These are phyloP conservation scores for Danionella dracula DNA, from an alignment of 2,797 vertebrate genomes.

Conservation along the genomic window DNA sequence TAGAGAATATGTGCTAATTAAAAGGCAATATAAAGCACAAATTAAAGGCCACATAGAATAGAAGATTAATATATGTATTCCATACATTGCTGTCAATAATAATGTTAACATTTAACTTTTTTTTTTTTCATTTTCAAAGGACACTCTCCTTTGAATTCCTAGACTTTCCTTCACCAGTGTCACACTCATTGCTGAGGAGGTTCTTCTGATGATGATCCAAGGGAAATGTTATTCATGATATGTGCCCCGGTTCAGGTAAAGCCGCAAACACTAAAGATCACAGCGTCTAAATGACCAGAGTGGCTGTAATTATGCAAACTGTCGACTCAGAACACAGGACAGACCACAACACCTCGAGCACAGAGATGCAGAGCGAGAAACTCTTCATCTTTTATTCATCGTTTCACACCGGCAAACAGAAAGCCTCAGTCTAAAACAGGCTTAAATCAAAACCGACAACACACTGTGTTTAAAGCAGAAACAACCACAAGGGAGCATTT, in stretches of 20 bases:
- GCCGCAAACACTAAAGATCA: background rate
- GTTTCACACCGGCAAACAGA: background rate
- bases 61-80: no score
- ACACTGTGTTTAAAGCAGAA: background rate
- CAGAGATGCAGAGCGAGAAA: constrained; percentile 17
- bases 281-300: background rate
- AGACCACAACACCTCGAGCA: constrained; percentile 20
- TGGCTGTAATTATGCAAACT: constrained; percentile 30
- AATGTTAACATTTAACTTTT: no score
- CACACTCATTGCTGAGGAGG: no score
- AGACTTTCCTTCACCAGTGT: background rate
- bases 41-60: no score
- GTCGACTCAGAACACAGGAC: constrained; percentile 12
- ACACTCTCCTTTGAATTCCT: background rate
- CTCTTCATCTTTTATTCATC: constrained; percentile 35
- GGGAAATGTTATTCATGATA: background rate
- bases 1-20: no score
- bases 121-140: no score
- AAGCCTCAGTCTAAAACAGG: background rate
- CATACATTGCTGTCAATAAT: no score
- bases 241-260: background rate
- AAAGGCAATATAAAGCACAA: no score
- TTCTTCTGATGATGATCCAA: no score
- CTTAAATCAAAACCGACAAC: background rate
- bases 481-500: background rate